Base-by-base conservation (phyloP, 2,113 vertebrate genomes). In the Ictalurus furcatus region DNA sequence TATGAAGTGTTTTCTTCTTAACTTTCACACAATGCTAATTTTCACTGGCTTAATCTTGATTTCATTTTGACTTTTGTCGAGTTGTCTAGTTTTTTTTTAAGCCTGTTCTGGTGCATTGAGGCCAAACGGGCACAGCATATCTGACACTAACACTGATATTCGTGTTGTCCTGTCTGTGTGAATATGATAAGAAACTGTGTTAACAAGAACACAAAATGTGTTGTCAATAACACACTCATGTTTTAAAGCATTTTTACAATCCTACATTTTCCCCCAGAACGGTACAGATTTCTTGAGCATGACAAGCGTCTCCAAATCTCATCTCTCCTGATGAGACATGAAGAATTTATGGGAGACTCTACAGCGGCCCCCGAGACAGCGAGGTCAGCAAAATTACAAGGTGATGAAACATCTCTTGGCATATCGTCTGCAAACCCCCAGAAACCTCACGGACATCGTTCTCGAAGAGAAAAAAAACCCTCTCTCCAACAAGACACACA, bases 371-470 rank as follows among this genome's bases (percentile, higher is more conserved):
- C 40, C 1, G 28, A 87, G 73, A 63, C 19, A 16, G 76, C 44
- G 9, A 65, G 23, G 63, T 83, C 48, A 79, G 56, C 61, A 54
- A 71, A 81, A 58, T 56, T 17, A 82, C 78, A 81, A 37, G 7
- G 21, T 73, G 63, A 88, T 58, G 63, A 54, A 82, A 88, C 30
- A 16, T 71, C 79, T 73, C 87, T 59, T 88, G 87, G 34, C 87
- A 73, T 58, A 30, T 88, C 44, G 4, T 30, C 30, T 59, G 14
- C 30, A 44, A 28, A 13, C 59, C 87, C 71, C 78, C 40, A 5
- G 16, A 87, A 52, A n/a, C 40, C 59, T 54, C n/a, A 63, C 21
- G 21, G 63, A 87, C 59, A 13, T 67, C 5, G 28, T 58, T 52
- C 58, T 52, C 19, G 0, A 16, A 85, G 67, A 58, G 9, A 78